Evolutionary conservation across 2,888 invertebrate species (phyloP), one percentile per base, ranked within the genome.

Genomic region (Caenorhabditis wallacei): DNA sequence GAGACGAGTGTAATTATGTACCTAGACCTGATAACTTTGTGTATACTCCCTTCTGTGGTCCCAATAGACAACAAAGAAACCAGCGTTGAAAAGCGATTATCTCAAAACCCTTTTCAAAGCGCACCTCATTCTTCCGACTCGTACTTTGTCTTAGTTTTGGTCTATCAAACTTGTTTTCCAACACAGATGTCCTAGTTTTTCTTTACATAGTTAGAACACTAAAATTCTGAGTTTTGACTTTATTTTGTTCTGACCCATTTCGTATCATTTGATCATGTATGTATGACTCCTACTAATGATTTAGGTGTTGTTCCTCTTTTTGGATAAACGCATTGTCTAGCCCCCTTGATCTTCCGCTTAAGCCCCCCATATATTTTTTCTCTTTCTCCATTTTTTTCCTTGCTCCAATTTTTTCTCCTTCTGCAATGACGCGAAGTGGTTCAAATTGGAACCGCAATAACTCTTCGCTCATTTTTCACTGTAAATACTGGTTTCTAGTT

Each of bases 381-480:
- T 26, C 16, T 64, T 64, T 46, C 24, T 22, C 22, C 59, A 24
- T 22, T 61, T 59, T 59, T 37, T 22, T 13, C 13, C 26, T 43
- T 20, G 24, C 51, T 51, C 35, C 30, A 3, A 30, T 30, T 30
- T 30, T 30, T 30, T 30, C 30, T 30, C 30, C 30, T 5, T 18
- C 16, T 8, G 48, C 26, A 68, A 76, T 69, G 69, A 76, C 61
- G 76, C 24, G 43, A 16, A 66, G 57, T 64, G 57, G 63, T 46
- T 37, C 37, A 37, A n/a, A 37, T 61, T 51, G 54, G n/a, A 56
- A 59, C 66, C 56, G 57, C 76, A 56, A 63, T 72, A 72, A 72
- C 59, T 72, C 63, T 56, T 35, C 64, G 5, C 30, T 66, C 76
- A 76, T 76, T 76, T 69, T 76, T 76, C 76, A 76, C 54, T 48